phyloP scores from a whole-genome alignment of 2,888 invertebrate species.

The Polyommatus iphigenia region DNA sequence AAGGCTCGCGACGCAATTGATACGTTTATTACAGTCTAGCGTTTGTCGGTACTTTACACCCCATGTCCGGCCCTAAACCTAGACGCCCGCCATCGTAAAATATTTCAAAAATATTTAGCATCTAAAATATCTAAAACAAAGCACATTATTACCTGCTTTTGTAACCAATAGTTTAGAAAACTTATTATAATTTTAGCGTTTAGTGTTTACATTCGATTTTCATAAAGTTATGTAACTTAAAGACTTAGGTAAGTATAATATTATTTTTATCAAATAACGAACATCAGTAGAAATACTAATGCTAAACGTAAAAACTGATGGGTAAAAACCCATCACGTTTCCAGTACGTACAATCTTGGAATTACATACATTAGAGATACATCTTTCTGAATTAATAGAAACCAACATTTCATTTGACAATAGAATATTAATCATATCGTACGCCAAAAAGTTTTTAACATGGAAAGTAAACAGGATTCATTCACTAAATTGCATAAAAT shows the following conservation, averaged over 20 bases:
- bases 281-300: too few relatives aligned
- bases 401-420: not conserved
- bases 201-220: not conserved
- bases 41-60: conserved; percentile 68
- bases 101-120: conserved; percentile 3
- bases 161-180: not conserved
- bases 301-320: too few relatives aligned
- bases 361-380: too few relatives aligned
- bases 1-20: conserved; percentile 28
- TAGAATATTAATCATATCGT: not conserved
- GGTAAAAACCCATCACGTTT: too few relatives aligned
- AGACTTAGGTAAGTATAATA: not conserved
- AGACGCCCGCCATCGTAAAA: conserved; percentile 24
- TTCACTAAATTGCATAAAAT: not conserved
- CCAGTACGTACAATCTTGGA: too few relatives aligned
- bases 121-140: conserved; percentile 1
- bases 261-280: not conserved
- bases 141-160: not conserved
- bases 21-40: conserved; percentile 39
- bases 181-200: not conserved
- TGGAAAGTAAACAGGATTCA: too few relatives aligned
- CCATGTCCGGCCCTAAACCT: conserved; percentile 49
- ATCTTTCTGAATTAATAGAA: not conserved
- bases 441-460: too few relatives aligned
- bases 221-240: not conserved